phyloP scores from a whole-genome alignment of 2,113 vertebrate species.

The Limanda limanda region DNA sequence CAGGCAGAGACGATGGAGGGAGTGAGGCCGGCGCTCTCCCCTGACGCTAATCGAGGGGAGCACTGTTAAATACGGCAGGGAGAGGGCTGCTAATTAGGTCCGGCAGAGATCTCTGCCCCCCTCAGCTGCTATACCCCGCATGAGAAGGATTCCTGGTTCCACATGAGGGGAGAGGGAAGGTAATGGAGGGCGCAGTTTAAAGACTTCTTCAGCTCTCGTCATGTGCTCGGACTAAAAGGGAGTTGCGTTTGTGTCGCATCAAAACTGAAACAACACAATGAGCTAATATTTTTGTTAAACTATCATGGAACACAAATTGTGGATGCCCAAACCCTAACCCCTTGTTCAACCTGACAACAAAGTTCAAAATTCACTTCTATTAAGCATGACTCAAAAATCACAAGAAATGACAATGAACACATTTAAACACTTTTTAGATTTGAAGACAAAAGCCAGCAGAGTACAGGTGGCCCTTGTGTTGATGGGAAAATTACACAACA shows the following conservation, averaged over 20 bases:
- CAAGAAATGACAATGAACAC: no score
- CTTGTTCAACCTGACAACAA: neutral
- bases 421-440: neutral
- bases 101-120: slow-evolving; percentile 62
- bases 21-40: slow-evolving; percentile 44
- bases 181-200: slow-evolving; percentile 61
- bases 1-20: slow-evolving; percentile 1
- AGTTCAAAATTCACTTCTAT: neutral
- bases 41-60: slow-evolving; percentile 77
- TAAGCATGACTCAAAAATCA: no score
- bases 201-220: slow-evolving; percentile 43
- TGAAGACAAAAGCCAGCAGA: neutral
- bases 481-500: no score
- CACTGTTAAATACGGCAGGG: slow-evolving; percentile 78
- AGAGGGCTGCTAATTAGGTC: slow-evolving; percentile 80
- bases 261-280: neutral
- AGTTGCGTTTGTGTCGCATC: neutral
- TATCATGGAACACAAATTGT: neutral
- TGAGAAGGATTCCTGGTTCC: slow-evolving; percentile 61
- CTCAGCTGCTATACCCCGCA: slow-evolving; percentile 30
- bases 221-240: neutral
- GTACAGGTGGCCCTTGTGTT: no score
- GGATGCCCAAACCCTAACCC: no score
- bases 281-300: neutral
- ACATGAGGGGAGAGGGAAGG: slow-evolving; percentile 57